Base-by-base conservation (phyloP, 37 sponge, comb jelly and placozoan species). In the Chondrosia reniformis region DNA sequence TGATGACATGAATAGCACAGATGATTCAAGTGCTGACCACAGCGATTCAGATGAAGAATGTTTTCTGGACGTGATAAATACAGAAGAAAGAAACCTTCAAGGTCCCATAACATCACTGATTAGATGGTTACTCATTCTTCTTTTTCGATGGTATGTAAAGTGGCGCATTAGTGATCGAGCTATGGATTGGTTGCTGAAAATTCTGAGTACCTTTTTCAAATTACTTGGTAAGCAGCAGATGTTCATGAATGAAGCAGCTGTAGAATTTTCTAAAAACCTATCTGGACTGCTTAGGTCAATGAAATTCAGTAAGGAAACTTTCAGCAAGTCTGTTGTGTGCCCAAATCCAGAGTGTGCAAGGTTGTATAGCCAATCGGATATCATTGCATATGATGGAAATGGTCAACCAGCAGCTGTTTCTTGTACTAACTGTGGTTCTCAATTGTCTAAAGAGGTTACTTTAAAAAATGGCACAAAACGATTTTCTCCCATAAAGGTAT, bases 161-260 rank as follows among this genome's bases (percentile, higher is more conserved):
- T 54, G 34, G 12, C 33, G 54, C 37, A 71, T 81, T 21, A 56
- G 74, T 55, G 72, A 81, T 33, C 13, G 22, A 21, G 81, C 81
- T 45, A 81, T 81, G 28, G 22, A 55, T 40, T 39, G 21, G 22
- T 25, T 81, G 55, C 73, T 81, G 25, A 19, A 67, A 17, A 45
- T 63, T 25, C 36, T 81, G 8, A 55, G 63, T 17, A 45, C 21
- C 4, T 81, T 63, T 69, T 71, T 79, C 25, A 69, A 39, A 69
- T 21, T 69, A 19, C 41, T 69, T 13, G 72, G 72, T 2, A 41
- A 25, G n/a, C 36, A 42, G 39, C 42, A 21, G 10, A 19, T 44
- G 22, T 37, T 69, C 24, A 6, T 34, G 32, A 39, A 13, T 34
- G 24, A 13, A 2, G 42, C 42, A n/a, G n/a, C n/a, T n/a, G n/a